Evolutionary conservation across 2,113 vertebrate species (phyloP).

Genomic region (Myanophis thanlyinensis): DNA sequence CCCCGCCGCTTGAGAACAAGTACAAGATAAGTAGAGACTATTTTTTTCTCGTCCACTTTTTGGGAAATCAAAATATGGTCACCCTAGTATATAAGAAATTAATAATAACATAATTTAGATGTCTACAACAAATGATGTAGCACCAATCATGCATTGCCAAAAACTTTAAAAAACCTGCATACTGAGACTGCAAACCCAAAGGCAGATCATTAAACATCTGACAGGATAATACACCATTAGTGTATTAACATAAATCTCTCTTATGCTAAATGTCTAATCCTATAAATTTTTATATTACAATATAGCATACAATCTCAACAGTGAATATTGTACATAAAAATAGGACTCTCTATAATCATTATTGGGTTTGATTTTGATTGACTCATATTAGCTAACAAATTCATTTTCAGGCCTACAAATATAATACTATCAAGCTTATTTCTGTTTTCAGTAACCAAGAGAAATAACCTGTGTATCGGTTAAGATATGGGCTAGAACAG

Average conservation of each 20-base stretch:
- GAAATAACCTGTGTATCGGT: neutral
- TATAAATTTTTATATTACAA: neutral
- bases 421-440: neutral
- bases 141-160: neutral
- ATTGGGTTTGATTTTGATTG: neutral
- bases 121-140: neutral
- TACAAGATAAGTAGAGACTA: too few species aligned
- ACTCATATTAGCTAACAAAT: neutral
- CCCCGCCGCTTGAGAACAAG: too few species aligned
- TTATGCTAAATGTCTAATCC: neutral
- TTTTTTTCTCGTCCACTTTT: too few species aligned
- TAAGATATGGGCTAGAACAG: too few species aligned
- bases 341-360: neutral
- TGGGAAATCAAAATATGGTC: too few species aligned
- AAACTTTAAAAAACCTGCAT: neutral
- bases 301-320: neutral
- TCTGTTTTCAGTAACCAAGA: neutral
- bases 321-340: neutral
- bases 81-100: too few species aligned
- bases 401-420: neutral
- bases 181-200: neutral
- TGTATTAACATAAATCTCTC: neutral
- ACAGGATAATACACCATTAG: neutral
- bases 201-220: neutral
- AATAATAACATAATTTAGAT: neutral